A percentile compares a stretch with the other conserved stretches of the same genome.
Evolutionary conservation across 2,888 invertebrate genomes (phyloP).

Genomic region (Athetis lepigone): DNA sequence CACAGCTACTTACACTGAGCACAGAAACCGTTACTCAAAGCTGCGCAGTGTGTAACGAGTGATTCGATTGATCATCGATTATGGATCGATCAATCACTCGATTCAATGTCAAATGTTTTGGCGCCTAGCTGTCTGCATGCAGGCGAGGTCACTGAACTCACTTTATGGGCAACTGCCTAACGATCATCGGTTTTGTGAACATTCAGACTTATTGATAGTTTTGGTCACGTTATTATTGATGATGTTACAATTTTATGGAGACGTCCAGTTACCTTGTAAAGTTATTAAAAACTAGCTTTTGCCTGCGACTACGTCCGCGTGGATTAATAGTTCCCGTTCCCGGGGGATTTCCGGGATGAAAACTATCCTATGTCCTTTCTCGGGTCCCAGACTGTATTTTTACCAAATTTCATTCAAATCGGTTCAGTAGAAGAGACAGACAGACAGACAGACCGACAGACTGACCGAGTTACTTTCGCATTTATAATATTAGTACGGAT

Average conservation of each 20-base stretch:
- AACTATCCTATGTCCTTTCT: no score
- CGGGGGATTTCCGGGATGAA: no score
- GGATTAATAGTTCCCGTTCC: no score
- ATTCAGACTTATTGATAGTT: constrained; percentile 45
- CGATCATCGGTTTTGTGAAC: constrained; percentile 37
- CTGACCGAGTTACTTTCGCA: no score
- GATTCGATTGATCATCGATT: constrained; percentile 66
- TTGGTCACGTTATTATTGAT: constrained; percentile 20
- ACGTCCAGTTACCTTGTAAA: background rate
- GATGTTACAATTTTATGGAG: constrained; percentile 20
- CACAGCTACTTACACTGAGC: constrained; percentile 46
- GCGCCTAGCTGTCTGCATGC: constrained; percentile 84
- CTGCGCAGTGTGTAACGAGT: constrained; percentile 54
- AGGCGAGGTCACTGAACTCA: constrained; percentile 75
- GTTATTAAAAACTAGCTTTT: no score
- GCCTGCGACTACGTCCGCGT: no score
- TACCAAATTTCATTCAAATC: no score
- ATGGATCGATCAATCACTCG: constrained; percentile 80
- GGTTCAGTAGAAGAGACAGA: no score
- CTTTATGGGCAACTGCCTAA: constrained; percentile 50
- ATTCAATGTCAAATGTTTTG: constrained; percentile 75
- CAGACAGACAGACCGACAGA: no score
- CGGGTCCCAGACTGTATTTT: no score
- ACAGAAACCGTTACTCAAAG: constrained; percentile 58
- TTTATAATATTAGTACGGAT: no score